Evolutionary conservation across 2,113 vertebrate genomes (phyloP), one percentile per base, ranked within the genome.

Genomic region (Alosa alosa): DNA sequence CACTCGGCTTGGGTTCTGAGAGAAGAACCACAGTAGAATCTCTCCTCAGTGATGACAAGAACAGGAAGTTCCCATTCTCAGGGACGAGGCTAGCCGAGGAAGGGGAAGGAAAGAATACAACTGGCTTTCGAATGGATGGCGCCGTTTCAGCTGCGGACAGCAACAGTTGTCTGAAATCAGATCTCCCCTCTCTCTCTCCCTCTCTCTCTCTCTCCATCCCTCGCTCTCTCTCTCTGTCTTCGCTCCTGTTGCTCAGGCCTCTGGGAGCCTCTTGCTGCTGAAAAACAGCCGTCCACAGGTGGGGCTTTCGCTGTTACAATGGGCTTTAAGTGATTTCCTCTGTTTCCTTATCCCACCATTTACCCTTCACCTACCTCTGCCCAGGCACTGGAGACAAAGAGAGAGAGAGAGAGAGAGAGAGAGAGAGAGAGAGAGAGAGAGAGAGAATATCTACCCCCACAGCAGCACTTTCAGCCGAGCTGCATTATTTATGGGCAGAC

Each of bases 401-500:
- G 89, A 84, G 36, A 50, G 45, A 84, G 4, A 64, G 83, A 9
- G 83, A 87, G 84, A 88, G 87, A 86, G 31, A 85, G 81, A 68
- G 87, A 85, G 52, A 88, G 31, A 83, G 78, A 86, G 87, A 60
- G 49, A 60, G 15, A 72, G 86, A 86, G 88, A 68, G 89, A 92
- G 81, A 84, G 84, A 89, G 83, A 95, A 94, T 84, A 75, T 92
- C 90, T 94, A 86, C 92, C 95, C 96, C 95, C 96, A 97, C 92
- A 95, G 96, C 95, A 92, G 95, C 94, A 94, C 95, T 98, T 96
- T 96, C 90, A 93, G 95, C 93, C 93, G 93, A 47, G 36, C 92
- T 97, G 92, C 94, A 97, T 98, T 97, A 97, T 98, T 98, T 95
- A 99, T 97, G 92, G 92, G 81, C 85, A 95, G 82, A 91, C 91